Conservation (phyloP, 2,113 vertebrate genomes). For the Kryptolebias marmoratus region DNA sequence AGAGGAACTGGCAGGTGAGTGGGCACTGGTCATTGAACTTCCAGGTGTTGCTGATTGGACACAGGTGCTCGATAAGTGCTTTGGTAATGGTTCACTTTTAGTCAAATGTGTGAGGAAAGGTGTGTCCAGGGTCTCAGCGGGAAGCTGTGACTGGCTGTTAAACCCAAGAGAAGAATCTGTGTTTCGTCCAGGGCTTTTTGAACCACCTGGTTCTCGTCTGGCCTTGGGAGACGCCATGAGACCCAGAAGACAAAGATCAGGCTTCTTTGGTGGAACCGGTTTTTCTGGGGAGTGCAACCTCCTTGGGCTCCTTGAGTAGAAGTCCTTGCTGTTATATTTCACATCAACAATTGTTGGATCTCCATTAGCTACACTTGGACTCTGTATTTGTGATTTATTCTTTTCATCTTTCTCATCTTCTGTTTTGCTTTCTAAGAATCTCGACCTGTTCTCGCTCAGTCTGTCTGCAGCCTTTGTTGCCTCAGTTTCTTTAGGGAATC, state of each 20-base stretch:
- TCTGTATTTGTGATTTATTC: background rate
- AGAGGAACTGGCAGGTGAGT: slow-evolving; percentile 51
- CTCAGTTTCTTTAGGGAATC: background rate
- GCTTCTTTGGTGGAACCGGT: slow-evolving; percentile 71
- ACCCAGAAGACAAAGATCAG: slow-evolving; percentile 57
- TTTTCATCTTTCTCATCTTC: background rate
- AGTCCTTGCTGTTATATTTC: background rate
- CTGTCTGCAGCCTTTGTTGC: slow-evolving; percentile 3
- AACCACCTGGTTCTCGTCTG: background rate
- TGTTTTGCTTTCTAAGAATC: background rate
- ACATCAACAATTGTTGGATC: background rate
- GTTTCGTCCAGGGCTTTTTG: background rate
- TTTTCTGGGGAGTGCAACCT: slow-evolving; percentile 39
- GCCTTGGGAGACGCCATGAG: slow-evolving; percentile 22
- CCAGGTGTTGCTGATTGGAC: background rate
- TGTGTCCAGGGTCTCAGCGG: background rate
- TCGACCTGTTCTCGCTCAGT: background rate
- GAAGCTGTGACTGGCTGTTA: slow-evolving; percentile 4
- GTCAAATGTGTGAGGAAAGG: background rate
- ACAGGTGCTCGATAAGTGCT: background rate
- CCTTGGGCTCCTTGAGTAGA: background rate
- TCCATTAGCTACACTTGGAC: background rate
- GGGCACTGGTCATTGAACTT: background rate
- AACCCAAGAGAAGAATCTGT: background rate
- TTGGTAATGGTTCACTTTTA: background rate